Evolutionary conservation across 2,797 vertebrate genomes (phyloP).

Genomic region (Cichlasoma orientale): DNA sequence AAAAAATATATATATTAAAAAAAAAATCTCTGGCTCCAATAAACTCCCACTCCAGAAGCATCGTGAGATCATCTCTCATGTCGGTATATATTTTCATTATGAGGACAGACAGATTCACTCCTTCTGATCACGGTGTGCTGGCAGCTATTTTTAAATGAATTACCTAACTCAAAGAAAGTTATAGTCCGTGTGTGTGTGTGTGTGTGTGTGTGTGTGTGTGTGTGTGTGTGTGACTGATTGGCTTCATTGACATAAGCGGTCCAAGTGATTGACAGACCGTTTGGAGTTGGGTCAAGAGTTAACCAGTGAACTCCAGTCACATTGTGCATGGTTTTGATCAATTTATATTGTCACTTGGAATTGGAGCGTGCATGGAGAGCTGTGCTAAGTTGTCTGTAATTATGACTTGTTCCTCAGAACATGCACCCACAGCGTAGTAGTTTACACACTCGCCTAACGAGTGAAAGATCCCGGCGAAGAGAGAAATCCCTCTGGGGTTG

Average conservation of each 20-base stretch:
- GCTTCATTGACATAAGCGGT: not conserved
- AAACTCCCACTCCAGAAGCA: not conserved
- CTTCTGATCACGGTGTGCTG: not conserved
- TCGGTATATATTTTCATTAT: not conserved
- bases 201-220: not conserved
- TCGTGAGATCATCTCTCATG: not conserved
- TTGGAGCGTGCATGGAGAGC: not conserved
- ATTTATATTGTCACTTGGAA: not conserved
- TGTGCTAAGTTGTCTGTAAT: not conserved
- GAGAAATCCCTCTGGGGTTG: too few species aligned
- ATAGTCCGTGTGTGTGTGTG: not conserved
- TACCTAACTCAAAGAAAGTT: not conserved
- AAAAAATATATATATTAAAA: not conserved
- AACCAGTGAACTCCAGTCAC: not conserved
- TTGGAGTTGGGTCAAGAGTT: not conserved
- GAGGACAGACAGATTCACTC: not conserved
- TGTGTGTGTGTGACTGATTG: not conserved
- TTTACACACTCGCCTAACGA: too few species aligned
- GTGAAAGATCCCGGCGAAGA: too few species aligned
- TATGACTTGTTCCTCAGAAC: not conserved
- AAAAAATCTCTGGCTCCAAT: not conserved
- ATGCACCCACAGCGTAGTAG: too few species aligned
- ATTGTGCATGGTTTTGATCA: not conserved
- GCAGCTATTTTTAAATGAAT: not conserved
- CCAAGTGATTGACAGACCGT: not conserved